Conservation (phyloP, 2,797 vertebrate genomes). For the Tangara arthus region DNA sequence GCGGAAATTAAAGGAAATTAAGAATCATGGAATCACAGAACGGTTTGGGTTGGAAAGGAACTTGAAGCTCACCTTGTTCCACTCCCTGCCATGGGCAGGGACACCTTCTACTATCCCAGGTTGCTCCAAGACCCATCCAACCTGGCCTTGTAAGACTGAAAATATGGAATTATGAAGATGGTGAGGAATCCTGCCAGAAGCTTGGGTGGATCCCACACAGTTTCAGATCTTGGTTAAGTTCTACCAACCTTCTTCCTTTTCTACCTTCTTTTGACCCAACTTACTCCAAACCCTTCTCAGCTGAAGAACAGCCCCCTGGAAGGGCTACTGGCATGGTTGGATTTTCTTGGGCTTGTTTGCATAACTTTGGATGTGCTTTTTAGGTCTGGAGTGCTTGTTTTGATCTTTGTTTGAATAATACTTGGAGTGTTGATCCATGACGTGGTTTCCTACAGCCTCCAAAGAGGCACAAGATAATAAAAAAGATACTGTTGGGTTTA, state of each 20-base stretch:
- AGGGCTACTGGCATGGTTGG: background rate
- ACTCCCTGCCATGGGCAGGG: background rate
- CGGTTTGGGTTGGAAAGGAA: background rate
- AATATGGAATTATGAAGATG: background rate
- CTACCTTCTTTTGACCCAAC: background rate
- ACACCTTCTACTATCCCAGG: background rate
- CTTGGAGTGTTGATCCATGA: background rate
- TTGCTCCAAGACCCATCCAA: background rate
- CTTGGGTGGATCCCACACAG: background rate
- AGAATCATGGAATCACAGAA: background rate
- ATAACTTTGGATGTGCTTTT: background rate
- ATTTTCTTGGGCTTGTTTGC: background rate
- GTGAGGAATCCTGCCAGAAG: background rate
- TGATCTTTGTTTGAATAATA: conserved; percentile 8
- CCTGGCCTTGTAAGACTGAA: background rate
- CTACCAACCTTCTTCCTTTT: background rate
- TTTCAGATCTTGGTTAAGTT: background rate
- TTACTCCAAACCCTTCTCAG: background rate
- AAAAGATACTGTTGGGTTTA: background rate
- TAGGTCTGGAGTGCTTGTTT: background rate
- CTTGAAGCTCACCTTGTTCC: background rate
- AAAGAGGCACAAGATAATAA: background rate
- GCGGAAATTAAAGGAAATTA: background rate
- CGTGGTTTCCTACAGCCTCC: background rate
- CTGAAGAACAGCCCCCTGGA: background rate